Evolutionary conservation across 2,888 invertebrate species (phyloP).

Genomic region (Pristionchus exspectatus): DNA sequence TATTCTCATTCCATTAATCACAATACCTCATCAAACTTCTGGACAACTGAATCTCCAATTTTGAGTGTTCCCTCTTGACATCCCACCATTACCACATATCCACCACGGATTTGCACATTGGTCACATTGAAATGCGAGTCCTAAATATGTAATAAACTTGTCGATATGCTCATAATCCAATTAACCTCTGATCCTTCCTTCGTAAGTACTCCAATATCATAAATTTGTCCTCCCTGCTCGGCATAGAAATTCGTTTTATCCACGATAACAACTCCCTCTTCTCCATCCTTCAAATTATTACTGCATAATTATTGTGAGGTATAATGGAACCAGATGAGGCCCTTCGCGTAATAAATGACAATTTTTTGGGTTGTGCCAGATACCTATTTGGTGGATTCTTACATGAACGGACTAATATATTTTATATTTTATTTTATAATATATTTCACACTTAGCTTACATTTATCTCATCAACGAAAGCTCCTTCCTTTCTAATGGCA

Average conservation of each 20-base stretch:
- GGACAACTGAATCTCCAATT: slow-evolving; percentile 89
- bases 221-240: slow-evolving; percentile 98
- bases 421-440: too few species aligned
- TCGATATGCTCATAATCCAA: neutral
- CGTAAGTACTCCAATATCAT: slow-evolving; percentile 91
- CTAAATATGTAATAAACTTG: slow-evolving; percentile 79
- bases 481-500: slow-evolving; percentile 86
- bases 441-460: slow-evolving; percentile 60
- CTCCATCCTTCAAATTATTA: slow-evolving; percentile 83
- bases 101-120: slow-evolving; percentile 86
- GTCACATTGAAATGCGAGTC: slow-evolving; percentile 91
- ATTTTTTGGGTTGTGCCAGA: too few species aligned
- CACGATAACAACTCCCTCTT: slow-evolving; percentile 92
- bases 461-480: slow-evolving; percentile 89
- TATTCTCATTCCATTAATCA: neutral
- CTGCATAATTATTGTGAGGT: neutral
- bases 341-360: too few species aligned
- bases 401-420: neutral
- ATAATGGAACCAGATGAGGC: neutral
- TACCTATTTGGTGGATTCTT: too few species aligned
- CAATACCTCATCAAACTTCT: slow-evolving; percentile 87
- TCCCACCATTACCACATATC: slow-evolving; percentile 95
- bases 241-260: slow-evolving; percentile 96
- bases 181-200: slow-evolving; percentile 87
- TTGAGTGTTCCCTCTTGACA: slow-evolving; percentile 88